Evolutionary conservation across 2,888 invertebrate genomes (phyloP).

Genomic region (Monochamus alternatus): DNA sequence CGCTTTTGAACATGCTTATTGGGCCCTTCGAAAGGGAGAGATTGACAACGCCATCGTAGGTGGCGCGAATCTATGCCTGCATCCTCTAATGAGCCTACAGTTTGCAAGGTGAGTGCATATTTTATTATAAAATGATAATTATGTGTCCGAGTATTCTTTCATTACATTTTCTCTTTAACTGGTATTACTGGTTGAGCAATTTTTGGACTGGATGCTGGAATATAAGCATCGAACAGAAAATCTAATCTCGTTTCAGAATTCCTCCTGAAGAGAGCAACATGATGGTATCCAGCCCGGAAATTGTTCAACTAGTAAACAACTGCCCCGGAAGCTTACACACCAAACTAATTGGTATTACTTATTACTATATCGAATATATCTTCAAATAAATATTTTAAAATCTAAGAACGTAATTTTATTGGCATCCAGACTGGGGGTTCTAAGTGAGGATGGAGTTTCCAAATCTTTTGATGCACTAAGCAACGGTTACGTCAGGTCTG

Average conservation of each 20-base stretch:
- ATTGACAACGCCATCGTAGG: conserved; percentile 93
- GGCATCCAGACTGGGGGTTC: conserved; percentile 76
- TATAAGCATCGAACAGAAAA: no score
- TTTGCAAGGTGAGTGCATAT: conserved; percentile 78
- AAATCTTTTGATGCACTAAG: conserved; percentile 91
- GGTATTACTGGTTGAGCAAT: no score
- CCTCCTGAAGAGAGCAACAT: no score
- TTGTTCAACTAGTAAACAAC: no score
- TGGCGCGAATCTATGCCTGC: conserved; percentile 87
- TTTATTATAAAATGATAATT: background rate
- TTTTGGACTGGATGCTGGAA: no score
- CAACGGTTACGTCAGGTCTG: conserved; percentile 88
- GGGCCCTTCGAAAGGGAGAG: conserved; percentile 82
- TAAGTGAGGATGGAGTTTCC: conserved; percentile 89
- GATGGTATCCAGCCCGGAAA: no score
- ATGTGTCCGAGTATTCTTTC: background rate
- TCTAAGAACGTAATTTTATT: background rate
- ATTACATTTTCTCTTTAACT: no score
- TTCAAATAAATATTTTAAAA: background rate
- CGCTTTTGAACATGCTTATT: conserved; percentile 88
- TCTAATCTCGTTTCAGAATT: no score
- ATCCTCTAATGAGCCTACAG: conserved; percentile 90
- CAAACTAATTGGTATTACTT: no score
- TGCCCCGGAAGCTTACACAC: no score
- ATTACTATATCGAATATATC: no score